These are phyloP conservation scores for Dendrocopos noguchii DNA, from an alignment of 2,113 vertebrate species.

Conservation along the genomic window DNA sequence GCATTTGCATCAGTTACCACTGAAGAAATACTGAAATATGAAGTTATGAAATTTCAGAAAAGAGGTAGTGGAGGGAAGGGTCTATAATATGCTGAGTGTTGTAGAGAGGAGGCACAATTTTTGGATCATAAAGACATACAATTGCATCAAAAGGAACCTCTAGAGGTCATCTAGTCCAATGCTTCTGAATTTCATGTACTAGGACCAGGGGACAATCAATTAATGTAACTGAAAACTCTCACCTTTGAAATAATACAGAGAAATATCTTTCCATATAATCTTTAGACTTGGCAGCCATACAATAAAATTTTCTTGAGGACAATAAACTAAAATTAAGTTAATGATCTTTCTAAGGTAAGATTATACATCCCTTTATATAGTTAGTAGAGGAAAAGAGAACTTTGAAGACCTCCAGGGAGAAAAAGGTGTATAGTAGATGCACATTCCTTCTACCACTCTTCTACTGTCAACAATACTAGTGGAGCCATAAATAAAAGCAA, in stretches of 20 bases:
- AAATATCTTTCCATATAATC: not conserved
- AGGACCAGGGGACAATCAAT: rapidly evolving
- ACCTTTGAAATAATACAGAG: not conserved
- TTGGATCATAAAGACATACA: not conserved
- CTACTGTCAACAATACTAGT: not conserved
- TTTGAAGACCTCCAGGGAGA: not conserved
- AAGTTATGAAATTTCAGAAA: not conserved
- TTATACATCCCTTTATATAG: not conserved
- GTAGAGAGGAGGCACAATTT: not conserved
- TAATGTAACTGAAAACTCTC: not conserved
- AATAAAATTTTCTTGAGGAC: not conserved
- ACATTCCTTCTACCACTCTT: not conserved
- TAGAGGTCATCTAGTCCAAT: too few relatives aligned
- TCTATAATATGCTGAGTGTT: not conserved
- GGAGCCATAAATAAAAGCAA: not conserved
- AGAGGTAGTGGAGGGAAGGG: not conserved
- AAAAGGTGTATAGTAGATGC: not conserved
- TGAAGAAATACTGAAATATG: not conserved
- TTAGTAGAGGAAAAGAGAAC: not conserved
- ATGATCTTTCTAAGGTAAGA: not conserved
- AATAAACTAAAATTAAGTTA: not conserved
- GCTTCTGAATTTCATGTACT: not conserved
- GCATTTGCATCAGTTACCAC: not conserved
- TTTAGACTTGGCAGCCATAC: not conserved
- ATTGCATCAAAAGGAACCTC: too few relatives aligned